Conservation (phyloP, 1,140 invertebrate genomes). For the Physella acuta region DNA sequence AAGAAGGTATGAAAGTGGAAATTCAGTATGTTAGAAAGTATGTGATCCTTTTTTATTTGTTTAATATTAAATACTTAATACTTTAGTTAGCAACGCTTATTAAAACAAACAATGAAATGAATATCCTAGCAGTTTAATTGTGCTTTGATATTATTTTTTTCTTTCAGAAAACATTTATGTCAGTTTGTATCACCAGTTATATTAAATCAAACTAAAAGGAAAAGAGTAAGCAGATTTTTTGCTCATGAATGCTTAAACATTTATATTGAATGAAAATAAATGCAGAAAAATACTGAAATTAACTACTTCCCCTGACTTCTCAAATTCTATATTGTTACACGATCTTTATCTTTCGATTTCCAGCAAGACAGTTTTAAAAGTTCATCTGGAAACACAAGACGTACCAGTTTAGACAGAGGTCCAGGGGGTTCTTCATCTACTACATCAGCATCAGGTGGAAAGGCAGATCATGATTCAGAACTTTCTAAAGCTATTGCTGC, state of each 20-base stretch:
- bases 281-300: no score
- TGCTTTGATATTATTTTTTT: constrained; percentile 10
- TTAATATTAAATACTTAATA: no score
- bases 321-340: no score
- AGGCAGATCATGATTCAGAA: not conserved
- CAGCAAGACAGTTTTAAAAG: constrained; percentile 10
- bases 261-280: no score
- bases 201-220: constrained; percentile 7
- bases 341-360: not conserved
- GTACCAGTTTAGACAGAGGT: constrained; percentile 11
- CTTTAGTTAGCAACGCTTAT: not conserved
- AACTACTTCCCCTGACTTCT: no score
- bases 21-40: constrained; percentile 65
- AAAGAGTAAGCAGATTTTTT: no score
- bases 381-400: constrained; percentile 12
- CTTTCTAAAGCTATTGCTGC: not conserved
- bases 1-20: constrained; percentile 89
- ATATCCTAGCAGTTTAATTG: no score
- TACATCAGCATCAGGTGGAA: not conserved
- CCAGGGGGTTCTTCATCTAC: not conserved
- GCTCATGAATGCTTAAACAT: no score
- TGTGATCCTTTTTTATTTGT: constrained; percentile 40
- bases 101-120: no score
- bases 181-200: constrained; percentile 15
- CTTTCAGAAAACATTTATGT: constrained; percentile 12